These are phyloP conservation scores for Anoplius nigerrimus DNA, from an alignment of 2,888 invertebrate species.

Conservation along the genomic window DNA sequence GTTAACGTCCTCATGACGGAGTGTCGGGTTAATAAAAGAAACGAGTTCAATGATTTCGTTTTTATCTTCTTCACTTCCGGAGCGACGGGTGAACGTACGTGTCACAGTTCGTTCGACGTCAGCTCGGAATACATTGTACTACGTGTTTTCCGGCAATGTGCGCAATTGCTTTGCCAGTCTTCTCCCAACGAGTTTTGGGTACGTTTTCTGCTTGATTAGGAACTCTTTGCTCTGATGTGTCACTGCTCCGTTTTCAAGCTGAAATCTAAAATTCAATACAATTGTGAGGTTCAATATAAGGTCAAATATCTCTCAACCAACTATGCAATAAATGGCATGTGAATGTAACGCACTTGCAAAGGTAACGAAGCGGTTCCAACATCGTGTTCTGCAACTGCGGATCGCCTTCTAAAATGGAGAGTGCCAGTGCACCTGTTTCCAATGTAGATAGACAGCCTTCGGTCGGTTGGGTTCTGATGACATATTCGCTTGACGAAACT, in stretches of 20 bases:
- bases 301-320: background rate
- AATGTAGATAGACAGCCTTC: conserved; percentile 94
- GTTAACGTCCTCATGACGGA: too few species aligned
- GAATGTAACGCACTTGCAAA: conserved; percentile 79
- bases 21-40: too few species aligned
- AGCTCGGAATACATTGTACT: too few species aligned
- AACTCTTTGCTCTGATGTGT: conserved; percentile 95
- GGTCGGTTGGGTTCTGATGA: conserved; percentile 94
- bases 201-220: conserved; percentile 86
- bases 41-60: too few species aligned
- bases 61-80: background rate
- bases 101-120: background rate
- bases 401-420: conserved; percentile 86
- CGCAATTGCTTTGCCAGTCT: conserved; percentile 79
- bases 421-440: conserved; percentile 88
- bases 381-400: conserved; percentile 81
- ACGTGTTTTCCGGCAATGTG: conserved; percentile 55
- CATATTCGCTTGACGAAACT: conserved; percentile 87
- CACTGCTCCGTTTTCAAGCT: conserved; percentile 93
- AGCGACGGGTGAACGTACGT: conserved; percentile 28
- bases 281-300: conserved; percentile 4
- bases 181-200: conserved; percentile 88
- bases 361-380: conserved; percentile 86
- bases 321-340: background rate
- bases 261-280: conserved; percentile 77